phyloP scores from a whole-genome alignment of 2,113 vertebrate genomes.

The Entosphenus tridentatus region DNA sequence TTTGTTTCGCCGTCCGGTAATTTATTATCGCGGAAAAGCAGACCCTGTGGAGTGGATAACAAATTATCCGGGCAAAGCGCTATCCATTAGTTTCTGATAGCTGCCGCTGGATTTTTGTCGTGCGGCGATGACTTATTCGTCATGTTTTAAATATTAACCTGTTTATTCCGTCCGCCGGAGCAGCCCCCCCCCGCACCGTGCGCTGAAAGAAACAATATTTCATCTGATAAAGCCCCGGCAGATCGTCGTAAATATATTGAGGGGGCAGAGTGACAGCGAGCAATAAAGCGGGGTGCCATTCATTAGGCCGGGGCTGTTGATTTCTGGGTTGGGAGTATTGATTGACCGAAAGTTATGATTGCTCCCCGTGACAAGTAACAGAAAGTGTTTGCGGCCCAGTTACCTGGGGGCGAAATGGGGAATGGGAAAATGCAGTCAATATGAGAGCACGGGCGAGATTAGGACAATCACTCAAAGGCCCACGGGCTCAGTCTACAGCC shows the following conservation, averaged over 20 bases:
- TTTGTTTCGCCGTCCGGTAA: conserved; percentile 5
- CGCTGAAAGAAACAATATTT: conserved; percentile 1
- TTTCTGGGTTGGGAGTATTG: conserved; percentile 4
- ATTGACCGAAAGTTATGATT: conserved; percentile 6
- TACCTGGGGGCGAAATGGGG: not conserved
- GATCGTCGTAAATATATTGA: not conserved
- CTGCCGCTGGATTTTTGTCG: conserved; percentile 1
- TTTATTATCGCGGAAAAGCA: conserved; percentile 2
- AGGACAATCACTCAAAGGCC: not conserved
- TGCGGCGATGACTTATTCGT: not conserved
- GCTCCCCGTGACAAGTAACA: conserved; percentile 5
- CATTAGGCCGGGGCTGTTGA: conserved; percentile 6
- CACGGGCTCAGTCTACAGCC: not conserved
- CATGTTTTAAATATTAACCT: conserved; percentile 6
- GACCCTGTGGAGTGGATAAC: not conserved
- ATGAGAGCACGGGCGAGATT: conserved; percentile 1
- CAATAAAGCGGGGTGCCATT: conserved; percentile 2
- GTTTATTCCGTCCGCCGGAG: not conserved
- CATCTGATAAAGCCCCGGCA: not conserved
- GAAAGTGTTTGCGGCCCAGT: conserved; percentile 2
- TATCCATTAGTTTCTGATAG: conserved; percentile 4
- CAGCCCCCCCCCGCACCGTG: not conserved
- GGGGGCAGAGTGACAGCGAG: conserved; percentile 3
- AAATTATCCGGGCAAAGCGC: conserved; percentile 1
- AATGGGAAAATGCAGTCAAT: conserved; percentile 4